Evolutionary conservation across 2,888 invertebrate genomes (phyloP), one percentile per base, ranked within the genome.

Genomic region (Marasmarcha lunaedactyla): DNA sequence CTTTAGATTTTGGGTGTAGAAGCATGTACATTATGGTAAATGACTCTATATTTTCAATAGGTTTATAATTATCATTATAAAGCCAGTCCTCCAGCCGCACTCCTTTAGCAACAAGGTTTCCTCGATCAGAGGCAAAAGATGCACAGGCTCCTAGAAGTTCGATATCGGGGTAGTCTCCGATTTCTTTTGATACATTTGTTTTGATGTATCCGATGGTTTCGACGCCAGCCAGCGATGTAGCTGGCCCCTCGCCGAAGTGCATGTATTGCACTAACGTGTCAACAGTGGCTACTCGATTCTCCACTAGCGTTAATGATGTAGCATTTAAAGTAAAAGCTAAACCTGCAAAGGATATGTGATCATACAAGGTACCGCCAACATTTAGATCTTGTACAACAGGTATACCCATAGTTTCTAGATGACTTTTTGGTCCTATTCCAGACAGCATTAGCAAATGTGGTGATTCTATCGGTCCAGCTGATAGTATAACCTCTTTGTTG

Each of bases 391-490:
- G 67, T 33, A 90, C 63, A 0, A 88, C 83, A 0, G 86, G 76
- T 44, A 91, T 90, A 12, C 79, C 81, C 1, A 88, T 56, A 1
- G 85, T 67, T 44, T 84, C 54, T 38, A 90, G 60, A 47, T 90
- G 88, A 2, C 85, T 64, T 50, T 65, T 79, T 1, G 90, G 90
- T 0, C 90, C 90, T 9, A 90, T 65, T 1, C 89, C 89, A 0
- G 88, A 88, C 1, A 89, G 64, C 87, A 89, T 87, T 12, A 89
- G 53, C 9, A 95, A 60, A 63, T 95, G 93, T 0, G 94, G 91
- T 1, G 92, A 89, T 65, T 91, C 92, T 46, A 95, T 88, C 0
- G 93, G 88, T 0, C 94, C 92, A 1, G 90, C 91, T 6, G 90
- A 88, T 5, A 87, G 50, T 35, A 88, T 77, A 0, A 87, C 85